Conservation (phyloP, 2,888 invertebrate genomes). For the Tuta absoluta region DNA sequence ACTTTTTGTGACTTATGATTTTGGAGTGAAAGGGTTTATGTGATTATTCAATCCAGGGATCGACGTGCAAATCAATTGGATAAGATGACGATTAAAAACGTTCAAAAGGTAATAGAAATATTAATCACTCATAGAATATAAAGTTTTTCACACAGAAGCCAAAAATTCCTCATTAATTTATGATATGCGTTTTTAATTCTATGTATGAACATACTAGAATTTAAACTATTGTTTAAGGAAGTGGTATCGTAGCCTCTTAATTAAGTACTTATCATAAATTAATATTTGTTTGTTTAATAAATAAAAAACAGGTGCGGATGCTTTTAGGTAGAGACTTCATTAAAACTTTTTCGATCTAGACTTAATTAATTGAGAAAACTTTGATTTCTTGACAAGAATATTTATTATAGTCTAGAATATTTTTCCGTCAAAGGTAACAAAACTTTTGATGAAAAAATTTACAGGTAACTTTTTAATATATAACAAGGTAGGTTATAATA, state of each 20-base stretch:
- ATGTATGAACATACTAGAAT: too few species aligned
- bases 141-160: too few species aligned
- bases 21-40: background rate
- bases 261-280: too few species aligned
- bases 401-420: too few species aligned
- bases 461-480: background rate
- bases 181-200: too few species aligned
- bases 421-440: background rate
- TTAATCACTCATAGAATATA: too few species aligned
- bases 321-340: background rate
- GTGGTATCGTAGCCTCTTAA: too few species aligned
- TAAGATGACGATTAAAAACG: conserved; percentile 15
- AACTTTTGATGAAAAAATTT: too few species aligned
- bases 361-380: background rate
- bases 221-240: too few species aligned
- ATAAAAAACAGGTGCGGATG: background rate
- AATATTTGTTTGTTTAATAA: background rate
- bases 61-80: background rate
- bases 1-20: background rate
- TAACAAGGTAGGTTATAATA: too few species aligned
- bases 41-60: background rate
- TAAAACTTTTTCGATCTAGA: background rate
- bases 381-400: too few species aligned
- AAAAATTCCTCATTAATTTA: too few species aligned
- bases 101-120: conserved; percentile 7